Base-by-base conservation (phyloP, 2,888 invertebrate species). In the Trypoxylon attenuatum region DNA sequence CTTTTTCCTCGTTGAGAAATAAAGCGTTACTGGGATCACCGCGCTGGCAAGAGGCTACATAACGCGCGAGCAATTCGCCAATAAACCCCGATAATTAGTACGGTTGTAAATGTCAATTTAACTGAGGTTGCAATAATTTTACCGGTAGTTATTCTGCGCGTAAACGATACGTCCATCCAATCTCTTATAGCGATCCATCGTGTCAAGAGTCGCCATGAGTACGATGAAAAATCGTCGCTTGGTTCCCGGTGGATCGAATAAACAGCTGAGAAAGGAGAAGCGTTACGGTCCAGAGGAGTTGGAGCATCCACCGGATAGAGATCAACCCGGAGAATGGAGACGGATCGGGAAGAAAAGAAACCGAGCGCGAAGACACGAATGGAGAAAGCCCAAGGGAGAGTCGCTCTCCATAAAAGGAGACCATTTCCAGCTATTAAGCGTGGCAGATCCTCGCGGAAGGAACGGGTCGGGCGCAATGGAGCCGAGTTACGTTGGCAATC, bases 11-110 rank as follows among this genome's bases (percentile, higher is more conserved):
- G 39, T 33, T 18, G 4, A 33, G 33, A 13, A 16, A 42, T 16
- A 41, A 45, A 61, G 56, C 39, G 22, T 42, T n/a, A n/a, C n/a
- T 22, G 21, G 6, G 29, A 51, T 29, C 38, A 39, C 45, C 39
- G 52, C n/a, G n/a, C n/a, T n/a, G 22, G 25, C 25, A 49, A 15
- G 33, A 33, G 33, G 38, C n/a, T 22, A 45, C 19, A 15, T 18
- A 5, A 41, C 39, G 38, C 2, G 39, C 54, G 18, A 52, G 23
- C 45, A 61, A 52, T 69, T 68, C 15, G 39, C 59, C 69, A 71
- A 65, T 73, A 69, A 69, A 69, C 42, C 46, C 22, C 45, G 29
- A 62, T 61, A 59, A 71, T 75, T 67, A 71, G 52, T 41, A 19
- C 41, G 38, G 43, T 16, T 46, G 23, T 74, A 69, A 74, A 71